Conservation (phyloP, 2,888 invertebrate species). For the Amaurobius ferox region DNA sequence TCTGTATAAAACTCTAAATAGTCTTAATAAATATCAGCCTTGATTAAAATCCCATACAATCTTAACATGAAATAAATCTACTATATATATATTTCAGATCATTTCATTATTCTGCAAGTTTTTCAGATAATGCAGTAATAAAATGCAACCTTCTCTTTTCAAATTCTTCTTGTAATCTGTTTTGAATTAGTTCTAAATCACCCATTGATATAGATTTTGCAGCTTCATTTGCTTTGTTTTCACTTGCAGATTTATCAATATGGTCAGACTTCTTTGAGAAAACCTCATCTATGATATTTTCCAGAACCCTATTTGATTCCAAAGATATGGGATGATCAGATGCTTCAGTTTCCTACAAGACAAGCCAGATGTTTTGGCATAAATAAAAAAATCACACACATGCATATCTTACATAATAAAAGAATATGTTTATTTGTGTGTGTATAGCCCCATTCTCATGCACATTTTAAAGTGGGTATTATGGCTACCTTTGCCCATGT, state of each 20-base stretch:
- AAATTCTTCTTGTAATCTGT: constrained; percentile 24
- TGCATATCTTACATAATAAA: no score
- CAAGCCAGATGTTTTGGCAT: no score
- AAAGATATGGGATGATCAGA: neutral
- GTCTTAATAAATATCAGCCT: no score
- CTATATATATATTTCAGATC: no score
- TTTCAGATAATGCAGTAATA: neutral
- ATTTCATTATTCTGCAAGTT: neutral
- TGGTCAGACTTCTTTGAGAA: neutral
- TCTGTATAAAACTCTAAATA: no score
- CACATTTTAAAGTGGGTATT: no score
- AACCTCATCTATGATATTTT: neutral
- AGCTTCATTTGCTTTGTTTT: neutral
- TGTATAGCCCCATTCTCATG: neutral
- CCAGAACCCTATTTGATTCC: neutral
- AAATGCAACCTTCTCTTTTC: neutral
- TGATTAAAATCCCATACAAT: no score
- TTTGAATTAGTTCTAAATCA: constrained; percentile 34
- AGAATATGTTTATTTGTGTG: neutral
- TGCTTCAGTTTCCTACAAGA: neutral
- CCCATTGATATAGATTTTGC: neutral
- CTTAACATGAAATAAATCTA: no score
- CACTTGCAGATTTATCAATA: neutral
- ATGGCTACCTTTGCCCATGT: neutral
- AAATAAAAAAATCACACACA: no score